Conservation (phyloP, 1,140 invertebrate species). For the Drosophila sp. region DNA sequence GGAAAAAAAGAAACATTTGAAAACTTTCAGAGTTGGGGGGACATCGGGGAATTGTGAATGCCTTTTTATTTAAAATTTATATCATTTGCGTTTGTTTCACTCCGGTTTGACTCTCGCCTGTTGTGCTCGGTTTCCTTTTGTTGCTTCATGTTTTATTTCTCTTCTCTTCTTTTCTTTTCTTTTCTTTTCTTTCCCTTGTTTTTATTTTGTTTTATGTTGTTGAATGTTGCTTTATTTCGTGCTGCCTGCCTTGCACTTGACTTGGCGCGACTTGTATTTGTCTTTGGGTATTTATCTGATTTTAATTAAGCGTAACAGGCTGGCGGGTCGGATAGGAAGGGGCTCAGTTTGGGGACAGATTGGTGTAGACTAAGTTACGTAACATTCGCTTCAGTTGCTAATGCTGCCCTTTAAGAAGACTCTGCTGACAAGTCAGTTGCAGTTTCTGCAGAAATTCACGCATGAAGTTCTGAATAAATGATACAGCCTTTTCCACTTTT, state of each 20-base stretch:
- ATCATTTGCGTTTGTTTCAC: constrained; percentile 28
- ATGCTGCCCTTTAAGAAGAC: constrained; percentile 4
- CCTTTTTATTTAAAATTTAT: constrained; percentile 40
- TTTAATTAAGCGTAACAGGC: constrained; percentile 62
- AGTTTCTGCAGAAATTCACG: neutral
- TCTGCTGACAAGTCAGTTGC: neutral
- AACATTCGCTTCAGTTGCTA: constrained; percentile 2
- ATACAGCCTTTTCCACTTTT: neutral
- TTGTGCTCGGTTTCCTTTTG: neutral
- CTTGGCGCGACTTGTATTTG: constrained; percentile 52
- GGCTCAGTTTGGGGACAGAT: neutral
- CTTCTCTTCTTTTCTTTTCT: constrained; percentile 10
- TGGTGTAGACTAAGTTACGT: neutral
- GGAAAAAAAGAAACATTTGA: constrained; percentile 1
- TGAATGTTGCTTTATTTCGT: neutral
- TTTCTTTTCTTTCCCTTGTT: constrained; percentile 5
- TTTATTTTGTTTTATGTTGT: constrained; percentile 5
- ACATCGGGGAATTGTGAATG: constrained; percentile 14
- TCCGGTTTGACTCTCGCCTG: neutral
- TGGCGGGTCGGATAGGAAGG: constrained; percentile 21
- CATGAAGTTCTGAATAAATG: neutral
- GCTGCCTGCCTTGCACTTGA: constrained; percentile 36
- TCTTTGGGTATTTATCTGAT: constrained; percentile 64
- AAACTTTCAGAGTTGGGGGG: constrained; percentile 1
- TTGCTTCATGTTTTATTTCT: constrained; percentile 9